A percentile compares a stretch with the other conserved stretches of the same genome.
Conservation (phyloP, 64 coral and sea anemone species). For the Montipora sp. region DNA sequence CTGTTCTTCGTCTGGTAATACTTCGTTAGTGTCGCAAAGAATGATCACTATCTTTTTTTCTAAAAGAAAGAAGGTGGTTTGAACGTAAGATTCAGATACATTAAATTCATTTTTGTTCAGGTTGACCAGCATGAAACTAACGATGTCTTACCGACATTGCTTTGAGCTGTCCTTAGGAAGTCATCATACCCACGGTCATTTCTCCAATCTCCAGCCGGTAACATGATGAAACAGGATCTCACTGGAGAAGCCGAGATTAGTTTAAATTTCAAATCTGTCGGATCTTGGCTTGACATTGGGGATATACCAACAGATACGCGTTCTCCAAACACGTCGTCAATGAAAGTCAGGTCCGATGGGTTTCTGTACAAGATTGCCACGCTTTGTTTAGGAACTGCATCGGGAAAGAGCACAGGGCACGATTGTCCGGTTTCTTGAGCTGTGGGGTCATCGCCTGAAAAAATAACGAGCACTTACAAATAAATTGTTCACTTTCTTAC, state of each 20-base stretch:
- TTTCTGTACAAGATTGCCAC: background rate
- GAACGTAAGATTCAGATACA: background rate
- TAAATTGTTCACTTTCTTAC: too few species aligned
- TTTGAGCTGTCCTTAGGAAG: background rate
- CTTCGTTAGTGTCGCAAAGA: background rate
- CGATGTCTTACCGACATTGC: background rate
- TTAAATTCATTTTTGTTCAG: background rate
- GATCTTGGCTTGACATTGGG: background rate
- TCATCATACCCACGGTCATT: background rate
- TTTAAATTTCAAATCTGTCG: background rate
- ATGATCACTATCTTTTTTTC: background rate
- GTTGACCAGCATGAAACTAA: background rate
- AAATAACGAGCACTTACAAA: too few species aligned
- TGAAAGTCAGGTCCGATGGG: background rate
- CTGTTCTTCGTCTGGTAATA: background rate
- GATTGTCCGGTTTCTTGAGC: too few species aligned
- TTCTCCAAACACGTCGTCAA: background rate
- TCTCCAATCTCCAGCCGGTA: background rate
- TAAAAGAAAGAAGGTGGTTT: background rate
- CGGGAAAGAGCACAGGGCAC: too few species aligned
- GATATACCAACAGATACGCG: background rate
- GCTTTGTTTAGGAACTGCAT: background rate
- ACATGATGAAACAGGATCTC: conserved; percentile 12
- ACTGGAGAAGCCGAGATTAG: background rate
- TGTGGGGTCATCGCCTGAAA: too few species aligned